phyloP scores from a whole-genome alignment of 2,888 invertebrate species.

The Exephanes ischioxanthus region DNA sequence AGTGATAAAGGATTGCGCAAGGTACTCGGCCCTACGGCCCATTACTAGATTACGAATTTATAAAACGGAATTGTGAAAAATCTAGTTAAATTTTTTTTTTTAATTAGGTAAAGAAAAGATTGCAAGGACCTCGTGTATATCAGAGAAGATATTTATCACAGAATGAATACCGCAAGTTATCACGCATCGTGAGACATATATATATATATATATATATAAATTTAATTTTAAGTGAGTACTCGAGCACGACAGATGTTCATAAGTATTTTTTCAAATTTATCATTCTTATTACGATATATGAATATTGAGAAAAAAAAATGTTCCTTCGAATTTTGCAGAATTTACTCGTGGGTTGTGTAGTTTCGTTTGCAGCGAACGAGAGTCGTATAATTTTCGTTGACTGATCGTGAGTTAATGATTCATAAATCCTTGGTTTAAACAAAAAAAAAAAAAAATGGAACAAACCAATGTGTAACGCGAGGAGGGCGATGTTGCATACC shows the following conservation, averaged over 20 bases:
- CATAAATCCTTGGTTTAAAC: background rate
- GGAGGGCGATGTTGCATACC: constrained; percentile 20
- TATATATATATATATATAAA: background rate
- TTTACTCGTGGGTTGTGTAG: constrained; percentile 33
- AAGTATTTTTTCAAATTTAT: constrained; percentile 42
- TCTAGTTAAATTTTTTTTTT: background rate
- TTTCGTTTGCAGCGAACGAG: constrained; percentile 15
- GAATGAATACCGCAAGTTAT: constrained; percentile 13
- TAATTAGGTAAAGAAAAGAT: background rate
- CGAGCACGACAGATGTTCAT: constrained; percentile 24
- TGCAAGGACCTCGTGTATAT: background rate
- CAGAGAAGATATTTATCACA: constrained; percentile 21
- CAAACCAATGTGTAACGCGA: constrained; percentile 1
- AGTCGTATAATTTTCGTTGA: background rate
- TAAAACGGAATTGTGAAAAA: constrained; percentile 5
- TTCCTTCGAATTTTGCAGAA: constrained; percentile 39
- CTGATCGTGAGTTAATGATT: background rate
- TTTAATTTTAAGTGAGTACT: background rate
- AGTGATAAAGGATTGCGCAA: constrained; percentile 29
- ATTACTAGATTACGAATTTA: constrained; percentile 45
- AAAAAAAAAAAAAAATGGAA: background rate
- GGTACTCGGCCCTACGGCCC: constrained; percentile 1
- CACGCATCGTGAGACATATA: constrained; percentile 11
- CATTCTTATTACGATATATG: constrained; percentile 1
- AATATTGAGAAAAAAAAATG: background rate